Conservation (phyloP, 2,797 vertebrate species). For the Antrozous pallidus region DNA sequence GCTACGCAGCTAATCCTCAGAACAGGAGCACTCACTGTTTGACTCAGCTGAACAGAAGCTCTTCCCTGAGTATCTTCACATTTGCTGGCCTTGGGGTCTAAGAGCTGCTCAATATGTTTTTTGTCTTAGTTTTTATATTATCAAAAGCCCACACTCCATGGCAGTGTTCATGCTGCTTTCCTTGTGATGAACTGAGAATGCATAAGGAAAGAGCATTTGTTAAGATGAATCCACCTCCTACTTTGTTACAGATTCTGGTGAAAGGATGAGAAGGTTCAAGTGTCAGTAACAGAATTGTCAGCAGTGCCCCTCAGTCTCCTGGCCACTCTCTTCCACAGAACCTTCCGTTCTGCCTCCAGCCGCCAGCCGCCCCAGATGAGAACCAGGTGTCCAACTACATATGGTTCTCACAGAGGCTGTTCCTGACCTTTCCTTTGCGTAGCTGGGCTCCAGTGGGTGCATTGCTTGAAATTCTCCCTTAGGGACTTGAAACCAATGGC, state of each 20-base stretch:
- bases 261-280: not conserved
- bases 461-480: not conserved
- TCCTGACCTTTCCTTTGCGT: not conserved
- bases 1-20: not conserved
- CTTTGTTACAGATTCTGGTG: not conserved
- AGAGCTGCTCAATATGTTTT: not conserved
- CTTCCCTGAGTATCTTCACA: not conserved
- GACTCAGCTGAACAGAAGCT: not conserved
- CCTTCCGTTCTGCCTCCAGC: not conserved
- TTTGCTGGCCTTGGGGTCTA: not conserved
- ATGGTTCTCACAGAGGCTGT: not conserved
- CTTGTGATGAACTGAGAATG: not conserved
- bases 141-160: not conserved
- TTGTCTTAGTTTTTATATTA: not conserved
- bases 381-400: accelerated
- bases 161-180: not conserved
- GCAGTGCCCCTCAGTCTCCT: not conserved
- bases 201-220: not conserved
- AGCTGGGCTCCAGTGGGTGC: not conserved
- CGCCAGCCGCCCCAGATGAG: not conserved
- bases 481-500: not conserved
- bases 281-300: not conserved
- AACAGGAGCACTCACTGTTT: not conserved
- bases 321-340: not conserved
- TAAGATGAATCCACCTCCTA: not conserved